These are phyloP conservation scores for Agrochola litura DNA, from an alignment of 2,888 invertebrate species.

Conservation along the genomic window DNA sequence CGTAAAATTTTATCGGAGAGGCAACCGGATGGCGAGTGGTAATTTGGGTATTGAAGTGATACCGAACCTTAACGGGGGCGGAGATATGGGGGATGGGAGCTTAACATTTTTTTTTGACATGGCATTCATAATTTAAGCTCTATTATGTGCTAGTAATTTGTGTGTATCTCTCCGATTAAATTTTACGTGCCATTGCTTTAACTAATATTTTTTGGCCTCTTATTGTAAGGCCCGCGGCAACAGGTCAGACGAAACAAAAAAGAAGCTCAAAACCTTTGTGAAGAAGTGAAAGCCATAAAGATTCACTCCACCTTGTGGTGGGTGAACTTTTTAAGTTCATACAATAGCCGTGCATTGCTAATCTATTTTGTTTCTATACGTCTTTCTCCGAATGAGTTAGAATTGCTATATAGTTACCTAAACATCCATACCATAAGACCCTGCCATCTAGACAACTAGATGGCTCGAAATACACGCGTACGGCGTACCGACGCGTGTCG, in stretches of 20 bases:
- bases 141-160: no score
- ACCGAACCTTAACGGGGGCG: no score
- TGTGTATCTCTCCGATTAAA: no score
- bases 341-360: background rate
- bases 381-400: background rate
- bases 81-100: no score
- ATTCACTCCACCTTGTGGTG: background rate
- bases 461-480: background rate
- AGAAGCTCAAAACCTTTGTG: background rate
- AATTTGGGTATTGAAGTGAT: no score
- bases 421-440: background rate
- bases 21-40: no score
- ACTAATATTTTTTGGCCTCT: background rate
- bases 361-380: background rate
- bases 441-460: background rate
- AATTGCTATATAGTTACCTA: background rate
- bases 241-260: background rate
- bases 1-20: no score
- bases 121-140: no score
- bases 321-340: background rate
- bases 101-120: no score
- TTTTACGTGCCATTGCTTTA: no score
- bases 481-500: background rate
- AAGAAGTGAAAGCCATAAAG: slow-evolving; percentile 1
- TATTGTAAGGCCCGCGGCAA: background rate